Evolutionary conservation across 1,140 invertebrate genomes (phyloP).

Genomic region (Cydia pomonella): DNA sequence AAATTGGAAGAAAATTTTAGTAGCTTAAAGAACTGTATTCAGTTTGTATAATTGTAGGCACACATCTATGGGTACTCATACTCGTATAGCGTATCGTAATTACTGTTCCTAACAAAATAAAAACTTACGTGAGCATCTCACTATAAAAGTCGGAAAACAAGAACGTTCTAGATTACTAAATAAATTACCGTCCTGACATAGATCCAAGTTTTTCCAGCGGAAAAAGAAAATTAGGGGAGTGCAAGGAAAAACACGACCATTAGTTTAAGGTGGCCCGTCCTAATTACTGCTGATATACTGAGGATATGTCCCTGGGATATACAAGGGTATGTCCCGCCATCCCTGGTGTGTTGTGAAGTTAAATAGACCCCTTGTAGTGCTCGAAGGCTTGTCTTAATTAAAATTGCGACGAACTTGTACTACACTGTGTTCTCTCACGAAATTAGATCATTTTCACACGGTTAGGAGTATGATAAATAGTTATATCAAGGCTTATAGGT

Average conservation of each 20-base stretch:
- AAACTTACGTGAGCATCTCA: not conserved
- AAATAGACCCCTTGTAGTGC: constrained; percentile 7
- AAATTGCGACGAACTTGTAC: constrained; percentile 13
- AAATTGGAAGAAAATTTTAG: too few species aligned
- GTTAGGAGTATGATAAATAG: not conserved
- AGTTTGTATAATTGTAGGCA: too few species aligned
- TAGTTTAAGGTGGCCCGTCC: constrained; percentile 49
- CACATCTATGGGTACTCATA: too few species aligned
- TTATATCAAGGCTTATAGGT: too few species aligned
- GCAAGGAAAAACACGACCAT: constrained; percentile 53
- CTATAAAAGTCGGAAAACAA: not conserved
- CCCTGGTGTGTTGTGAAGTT: not conserved
- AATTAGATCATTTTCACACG: not conserved
- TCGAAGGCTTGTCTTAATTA: constrained; percentile 12
- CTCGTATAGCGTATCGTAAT: too few species aligned
- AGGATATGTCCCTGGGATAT: not conserved
- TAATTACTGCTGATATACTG: constrained; percentile 49
- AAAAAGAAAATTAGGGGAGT: constrained; percentile 44
- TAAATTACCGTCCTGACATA: constrained; percentile 50
- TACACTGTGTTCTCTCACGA: not conserved
- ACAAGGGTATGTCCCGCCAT: not conserved
- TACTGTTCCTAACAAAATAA: not conserved
- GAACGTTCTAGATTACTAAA: not conserved
- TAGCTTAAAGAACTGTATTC: too few species aligned
- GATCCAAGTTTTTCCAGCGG: constrained; percentile 41